Evolutionary conservation across 2,113 vertebrate genomes (phyloP).

Genomic region (Astatoreochromis straeleni): DNA sequence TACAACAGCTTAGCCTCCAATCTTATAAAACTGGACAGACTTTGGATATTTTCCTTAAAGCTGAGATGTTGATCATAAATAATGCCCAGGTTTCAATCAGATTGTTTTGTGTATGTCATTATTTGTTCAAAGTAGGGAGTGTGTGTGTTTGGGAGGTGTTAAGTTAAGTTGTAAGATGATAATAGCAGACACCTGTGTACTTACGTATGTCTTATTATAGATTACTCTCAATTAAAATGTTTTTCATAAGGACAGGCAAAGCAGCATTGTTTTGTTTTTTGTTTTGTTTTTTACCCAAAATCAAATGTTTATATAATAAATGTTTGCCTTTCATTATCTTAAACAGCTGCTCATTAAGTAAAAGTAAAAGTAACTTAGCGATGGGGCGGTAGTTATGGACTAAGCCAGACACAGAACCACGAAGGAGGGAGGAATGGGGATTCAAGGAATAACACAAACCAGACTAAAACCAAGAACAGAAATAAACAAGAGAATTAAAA

Average conservation of each 20-base stretch:
- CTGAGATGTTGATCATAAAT: neutral
- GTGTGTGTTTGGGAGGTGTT: neutral
- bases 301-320: neutral
- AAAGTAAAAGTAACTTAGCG: neutral
- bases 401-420: neutral
- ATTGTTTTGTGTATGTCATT: neutral
- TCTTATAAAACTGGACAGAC: neutral
- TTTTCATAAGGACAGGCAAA: neutral
- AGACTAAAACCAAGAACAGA: neutral
- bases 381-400: neutral
- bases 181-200: neutral
- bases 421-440: neutral
- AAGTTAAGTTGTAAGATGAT: neutral
- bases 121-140: neutral
- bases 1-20: neutral
- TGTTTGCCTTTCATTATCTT: neutral
- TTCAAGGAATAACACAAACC: neutral
- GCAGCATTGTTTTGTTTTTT: neutral
- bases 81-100: neutral
- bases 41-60: neutral
- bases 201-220: neutral
- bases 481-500: neutral
- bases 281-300: neutral
- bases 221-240: neutral
- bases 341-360: neutral